phyloP scores from a whole-genome alignment of 2,888 invertebrate species.

The Tiliacea aurago region DNA sequence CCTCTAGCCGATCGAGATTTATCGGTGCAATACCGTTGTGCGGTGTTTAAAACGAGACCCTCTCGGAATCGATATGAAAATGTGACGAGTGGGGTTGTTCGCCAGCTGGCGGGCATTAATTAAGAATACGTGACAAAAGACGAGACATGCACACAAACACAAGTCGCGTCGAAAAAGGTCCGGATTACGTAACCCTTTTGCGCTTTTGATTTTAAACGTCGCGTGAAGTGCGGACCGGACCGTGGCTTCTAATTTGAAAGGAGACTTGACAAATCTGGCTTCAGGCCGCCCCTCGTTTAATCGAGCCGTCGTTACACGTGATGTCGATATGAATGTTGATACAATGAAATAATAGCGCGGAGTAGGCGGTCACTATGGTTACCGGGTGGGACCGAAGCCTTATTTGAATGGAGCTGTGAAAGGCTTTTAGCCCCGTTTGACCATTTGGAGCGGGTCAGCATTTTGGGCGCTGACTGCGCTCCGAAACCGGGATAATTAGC shows the following conservation, averaged over 20 bases:
- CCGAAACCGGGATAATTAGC: slow-evolving; percentile 87
- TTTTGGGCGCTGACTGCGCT: slow-evolving; percentile 84
- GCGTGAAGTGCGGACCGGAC: slow-evolving; percentile 87
- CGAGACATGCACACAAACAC: slow-evolving; percentile 89
- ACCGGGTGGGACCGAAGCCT: slow-evolving; percentile 82
- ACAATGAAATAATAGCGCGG: slow-evolving; percentile 86
- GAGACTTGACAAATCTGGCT: slow-evolving; percentile 90
- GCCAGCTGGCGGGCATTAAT: slow-evolving; percentile 88
- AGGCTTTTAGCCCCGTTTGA: slow-evolving; percentile 87
- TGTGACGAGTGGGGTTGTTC: slow-evolving; percentile 86
- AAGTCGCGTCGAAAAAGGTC: slow-evolving; percentile 88
- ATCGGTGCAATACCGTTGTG: slow-evolving; percentile 73
- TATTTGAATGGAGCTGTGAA: slow-evolving; percentile 82
- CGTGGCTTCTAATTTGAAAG: slow-evolving; percentile 87
- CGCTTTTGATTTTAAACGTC: slow-evolving; percentile 90
- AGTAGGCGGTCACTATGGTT: slow-evolving; percentile 87
- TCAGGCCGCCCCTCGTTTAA: slow-evolving; percentile 87
- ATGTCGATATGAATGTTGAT: slow-evolving; percentile 88
- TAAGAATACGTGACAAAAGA: slow-evolving; percentile 91
- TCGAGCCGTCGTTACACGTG: slow-evolving; percentile 85
- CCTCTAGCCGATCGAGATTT: slow-evolving; percentile 74
- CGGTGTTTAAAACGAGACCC: slow-evolving; percentile 74
- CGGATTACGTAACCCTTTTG: slow-evolving; percentile 90
- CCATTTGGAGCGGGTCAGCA: slow-evolving; percentile 85
- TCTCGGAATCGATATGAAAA: slow-evolving; percentile 86